Percentiles rank a stretch among this genome's conserved stretches.
phyloP scores from a whole-genome alignment of 2,113 vertebrate species.

The Choloepus hoffmanni region DNA sequence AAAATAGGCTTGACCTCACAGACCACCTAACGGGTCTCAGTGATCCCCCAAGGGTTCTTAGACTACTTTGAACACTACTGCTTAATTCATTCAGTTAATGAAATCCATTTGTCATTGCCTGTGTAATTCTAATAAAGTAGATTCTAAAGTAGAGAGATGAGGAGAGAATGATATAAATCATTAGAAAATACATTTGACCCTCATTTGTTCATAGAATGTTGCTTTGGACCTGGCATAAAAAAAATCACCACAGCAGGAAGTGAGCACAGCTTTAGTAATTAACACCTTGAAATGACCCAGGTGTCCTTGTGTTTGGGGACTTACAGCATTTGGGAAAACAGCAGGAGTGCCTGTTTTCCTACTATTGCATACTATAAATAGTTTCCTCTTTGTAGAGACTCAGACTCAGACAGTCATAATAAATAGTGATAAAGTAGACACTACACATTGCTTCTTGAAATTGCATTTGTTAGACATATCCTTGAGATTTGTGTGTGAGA shows the following conservation, averaged over 20 bases:
- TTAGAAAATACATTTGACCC: conserved; percentile 73
- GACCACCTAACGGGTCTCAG: not conserved
- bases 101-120: conserved; percentile 59
- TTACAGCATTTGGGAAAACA: conserved; percentile 76
- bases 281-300: conserved; percentile 72
- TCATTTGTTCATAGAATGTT: conserved; percentile 69
- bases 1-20: conserved; percentile 41
- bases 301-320: conserved; percentile 61
- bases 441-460: conserved; percentile 47
- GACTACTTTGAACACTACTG: conserved; percentile 33
- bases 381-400: conserved; percentile 25
- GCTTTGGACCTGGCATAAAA: conserved; percentile 44
- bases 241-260: conserved; percentile 72
- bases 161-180: conserved; percentile 59
- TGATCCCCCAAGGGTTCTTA: not conserved
- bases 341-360: conserved; percentile 65
- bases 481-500: not conserved
- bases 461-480: conserved; percentile 47
- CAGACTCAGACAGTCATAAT: conserved; percentile 54
- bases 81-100: conserved; percentile 47
- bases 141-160: conserved; percentile 51
- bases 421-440: conserved; percentile 56
- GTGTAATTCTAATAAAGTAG: conserved; percentile 24
- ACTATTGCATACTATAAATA: conserved; percentile 72
- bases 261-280: conserved; percentile 77